Evolutionary conservation across 2,113 vertebrate genomes (phyloP).

Genomic region (Labeo rohita): DNA sequence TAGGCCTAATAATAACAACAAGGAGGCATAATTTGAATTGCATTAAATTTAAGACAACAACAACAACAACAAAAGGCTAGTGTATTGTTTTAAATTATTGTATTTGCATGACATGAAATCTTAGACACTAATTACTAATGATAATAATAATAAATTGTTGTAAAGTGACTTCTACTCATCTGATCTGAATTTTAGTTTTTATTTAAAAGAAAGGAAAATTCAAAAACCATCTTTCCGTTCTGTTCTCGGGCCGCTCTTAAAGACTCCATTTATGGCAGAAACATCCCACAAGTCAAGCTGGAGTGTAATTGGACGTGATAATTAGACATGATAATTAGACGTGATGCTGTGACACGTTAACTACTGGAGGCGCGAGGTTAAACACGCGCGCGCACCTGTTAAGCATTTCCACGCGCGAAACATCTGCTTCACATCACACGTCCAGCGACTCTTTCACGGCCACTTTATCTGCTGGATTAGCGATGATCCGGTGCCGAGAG

Average conservation of each 20-base stretch:
- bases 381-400: conserved; percentile 36
- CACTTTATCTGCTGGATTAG: conserved; percentile 3
- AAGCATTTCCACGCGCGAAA: conserved; percentile 30
- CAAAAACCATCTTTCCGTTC: background rate
- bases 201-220: background rate
- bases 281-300: conserved; percentile 2
- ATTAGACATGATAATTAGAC: conserved; percentile 28
- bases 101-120: background rate
- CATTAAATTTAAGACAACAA: background rate
- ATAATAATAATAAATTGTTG: background rate
- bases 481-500: background rate
- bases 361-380: conserved; percentile 20
- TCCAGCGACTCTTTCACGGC: conserved; percentile 28
- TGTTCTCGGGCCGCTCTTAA: background rate
- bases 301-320: conserved; percentile 26
- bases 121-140: background rate
- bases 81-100: too few species aligned
- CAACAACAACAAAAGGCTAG: background rate
- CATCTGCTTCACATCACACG: conserved; percentile 49
- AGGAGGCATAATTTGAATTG: background rate
- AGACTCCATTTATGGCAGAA: background rate
- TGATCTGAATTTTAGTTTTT: background rate
- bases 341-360: conserved; percentile 30
- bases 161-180: background rate
- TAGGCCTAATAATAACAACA: background rate